Base-by-base conservation (phyloP, 2,113 vertebrate genomes). In the Entelurus aequoreus region DNA sequence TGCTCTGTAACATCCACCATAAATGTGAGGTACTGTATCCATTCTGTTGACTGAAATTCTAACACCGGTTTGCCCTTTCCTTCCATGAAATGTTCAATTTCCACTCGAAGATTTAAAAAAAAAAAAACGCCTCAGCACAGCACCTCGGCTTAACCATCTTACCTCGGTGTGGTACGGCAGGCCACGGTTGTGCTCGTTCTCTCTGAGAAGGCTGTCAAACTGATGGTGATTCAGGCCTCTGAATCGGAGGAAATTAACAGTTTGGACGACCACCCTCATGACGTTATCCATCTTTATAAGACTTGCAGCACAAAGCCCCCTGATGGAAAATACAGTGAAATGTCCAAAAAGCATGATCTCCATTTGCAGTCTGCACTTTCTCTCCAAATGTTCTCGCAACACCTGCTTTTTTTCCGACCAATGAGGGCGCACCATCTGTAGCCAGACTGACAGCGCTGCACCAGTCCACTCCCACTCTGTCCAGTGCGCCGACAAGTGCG, bases 121-220 rank as follows among this genome's bases (percentile, higher is more conserved):
- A 49, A n/a, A 49, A n/a, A 49, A 49, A 49, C 48, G 3, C 48
- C 48, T 49, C 12, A 49, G 13, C 12, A 49, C 15, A 49, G 48
- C 48, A 49, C 48, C 28, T 54, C 52, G 28, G 28, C 52, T 54
- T 54, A 54, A 54, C 21, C 52, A 54, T 13, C 52, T 54, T 14
- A 49, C 48, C 48, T 36, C 5, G 5, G 52, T 36, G 28, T 49
- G 48, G 42, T 46, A 19, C 8, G 49, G 6, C 49, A 50, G 15
- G 48, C 15, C 16, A 19, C 13, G 6, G 5, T 6, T 50, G 16
- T 16, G 15, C n/a, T 50, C n/a, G 11, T 19, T 50, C n/a, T 21
- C 49, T 16, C 16, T 50, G 4, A 50, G 9, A 50, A 50, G 49
- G 49, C n/a, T 50, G 49, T 50, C 49, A 50, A 50, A 50, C 49